Evolutionary conservation across 2,113 vertebrate genomes (phyloP).

Genomic region (Neogale vison): DNA sequence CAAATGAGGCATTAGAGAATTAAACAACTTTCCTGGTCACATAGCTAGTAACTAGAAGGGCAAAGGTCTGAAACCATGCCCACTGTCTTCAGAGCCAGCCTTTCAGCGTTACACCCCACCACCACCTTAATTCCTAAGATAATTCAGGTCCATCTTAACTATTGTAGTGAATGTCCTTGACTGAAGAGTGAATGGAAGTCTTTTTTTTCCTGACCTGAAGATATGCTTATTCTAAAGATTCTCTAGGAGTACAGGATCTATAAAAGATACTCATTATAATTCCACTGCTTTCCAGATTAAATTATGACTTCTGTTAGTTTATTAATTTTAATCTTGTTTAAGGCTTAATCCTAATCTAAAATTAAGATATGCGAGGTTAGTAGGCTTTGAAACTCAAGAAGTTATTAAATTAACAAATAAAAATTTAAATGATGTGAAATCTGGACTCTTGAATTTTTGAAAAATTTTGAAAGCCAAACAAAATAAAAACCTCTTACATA

Average conservation of each 20-base stretch:
- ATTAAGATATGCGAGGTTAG: neutral
- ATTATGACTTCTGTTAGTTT: neutral
- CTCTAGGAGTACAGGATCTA: neutral
- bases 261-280: neutral
- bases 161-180: neutral
- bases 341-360: neutral
- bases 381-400: neutral
- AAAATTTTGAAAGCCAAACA: neutral
- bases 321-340: neutral
- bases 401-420: slow-evolving; percentile 22
- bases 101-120: neutral
- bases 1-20: neutral
- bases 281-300: neutral
- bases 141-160: neutral
- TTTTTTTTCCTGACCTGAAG: neutral
- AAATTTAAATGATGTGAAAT: neutral
- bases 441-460: neutral
- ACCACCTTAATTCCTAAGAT: neutral
- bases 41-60: neutral
- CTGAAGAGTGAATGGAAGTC: neutral
- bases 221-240: neutral
- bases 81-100: too few species aligned
- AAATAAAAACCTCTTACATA: neutral
- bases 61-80: neutral
- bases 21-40: neutral